Evolutionary conservation across 2,888 invertebrate genomes (phyloP), one percentile per base, ranked within the genome.

Genomic region (Xanthia icteritia): DNA sequence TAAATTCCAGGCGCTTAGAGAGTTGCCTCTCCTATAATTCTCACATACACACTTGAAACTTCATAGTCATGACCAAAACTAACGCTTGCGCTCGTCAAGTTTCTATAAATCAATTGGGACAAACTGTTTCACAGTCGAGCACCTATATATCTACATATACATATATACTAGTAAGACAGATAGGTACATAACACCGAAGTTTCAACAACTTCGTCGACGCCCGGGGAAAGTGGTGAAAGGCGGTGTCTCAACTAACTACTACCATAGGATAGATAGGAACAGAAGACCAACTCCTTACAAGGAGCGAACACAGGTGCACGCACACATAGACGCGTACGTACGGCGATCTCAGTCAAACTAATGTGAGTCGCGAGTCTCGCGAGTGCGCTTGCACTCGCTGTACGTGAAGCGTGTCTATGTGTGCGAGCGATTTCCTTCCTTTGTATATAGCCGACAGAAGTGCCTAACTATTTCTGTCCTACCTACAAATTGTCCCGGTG

Each of bases 181-280:
- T 78, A 63, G 72, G 73, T 77, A 84, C 70, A 71, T 81, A 82
- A 63, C 60, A 69, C 69, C 76, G 61, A 88, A 87, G 86, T 88
- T 88, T 78, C 76, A 68, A 82, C 86, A 86, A 88, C 82, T 87
- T 82, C 31, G 73, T 48, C 72, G 78, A 74, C 82, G 79, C 85
- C 71, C 58, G 45, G 82, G 79, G 85, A 86, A 86, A 88, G 86
- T 85, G 88, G 73, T 85, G 88, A 88, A 84, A 84, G 83, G 73
- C 67, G 27, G 73, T 78, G 36, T 61, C 58, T 72, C 42, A 23
- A 72, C 72, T 65, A 39, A 51, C 27, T 79, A 36, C 13, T 13
- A n/a, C 58, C 27, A 39, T 13, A n/a, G 9, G 48, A 64, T 51
- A n/a, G 8, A 23, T 65, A 17, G 36, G 11, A 27, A 20, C 73